These are phyloP conservation scores for Papilio polytes DNA, from an alignment of 1,140 invertebrate species.

Conservation along the genomic window DNA sequence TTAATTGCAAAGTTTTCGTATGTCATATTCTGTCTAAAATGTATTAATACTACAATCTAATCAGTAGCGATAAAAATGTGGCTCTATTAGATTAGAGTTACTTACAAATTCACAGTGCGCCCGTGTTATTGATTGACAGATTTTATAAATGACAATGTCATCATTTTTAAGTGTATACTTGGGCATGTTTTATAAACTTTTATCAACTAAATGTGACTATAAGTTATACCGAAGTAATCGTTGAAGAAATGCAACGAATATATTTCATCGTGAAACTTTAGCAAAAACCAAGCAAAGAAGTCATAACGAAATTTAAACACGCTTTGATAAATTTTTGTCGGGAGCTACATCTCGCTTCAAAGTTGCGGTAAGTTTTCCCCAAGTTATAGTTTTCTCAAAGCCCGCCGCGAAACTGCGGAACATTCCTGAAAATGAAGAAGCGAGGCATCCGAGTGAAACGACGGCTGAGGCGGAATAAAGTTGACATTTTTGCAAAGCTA, in stretches of 20 bases:
- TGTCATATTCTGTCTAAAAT: not conserved
- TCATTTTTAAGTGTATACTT: not conserved
- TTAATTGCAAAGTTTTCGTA: not conserved
- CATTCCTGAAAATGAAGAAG: conserved; percentile 81
- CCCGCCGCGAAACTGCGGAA: conserved; percentile 77
- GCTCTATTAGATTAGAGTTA: not conserved
- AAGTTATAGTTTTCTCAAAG: conserved; percentile 83
- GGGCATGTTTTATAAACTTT: no score
- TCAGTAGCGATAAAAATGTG: conserved; percentile 10
- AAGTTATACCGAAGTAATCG: not conserved
- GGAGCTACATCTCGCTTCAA: conserved; percentile 78
- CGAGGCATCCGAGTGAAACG: conserved; percentile 78
- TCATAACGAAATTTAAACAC: conserved; percentile 82
- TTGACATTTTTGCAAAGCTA: conserved; percentile 84
- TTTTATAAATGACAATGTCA: not conserved
- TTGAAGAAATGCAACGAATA: conserved; percentile 5
- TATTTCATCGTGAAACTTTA: not conserved
- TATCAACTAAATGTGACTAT: no score
- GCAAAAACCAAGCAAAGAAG: conserved; percentile 58
- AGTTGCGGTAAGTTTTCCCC: conserved; percentile 78
- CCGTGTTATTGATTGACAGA: conserved; percentile 4
- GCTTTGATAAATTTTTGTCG: conserved; percentile 78
- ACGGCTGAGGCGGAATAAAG: conserved; percentile 81
- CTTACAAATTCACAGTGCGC: not conserved
- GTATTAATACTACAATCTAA: not conserved